A percentile compares a stretch with the other conserved stretches of the same genome.
phyloP scores from a whole-genome alignment of 2,113 vertebrate genomes.

The Channa maculata region DNA sequence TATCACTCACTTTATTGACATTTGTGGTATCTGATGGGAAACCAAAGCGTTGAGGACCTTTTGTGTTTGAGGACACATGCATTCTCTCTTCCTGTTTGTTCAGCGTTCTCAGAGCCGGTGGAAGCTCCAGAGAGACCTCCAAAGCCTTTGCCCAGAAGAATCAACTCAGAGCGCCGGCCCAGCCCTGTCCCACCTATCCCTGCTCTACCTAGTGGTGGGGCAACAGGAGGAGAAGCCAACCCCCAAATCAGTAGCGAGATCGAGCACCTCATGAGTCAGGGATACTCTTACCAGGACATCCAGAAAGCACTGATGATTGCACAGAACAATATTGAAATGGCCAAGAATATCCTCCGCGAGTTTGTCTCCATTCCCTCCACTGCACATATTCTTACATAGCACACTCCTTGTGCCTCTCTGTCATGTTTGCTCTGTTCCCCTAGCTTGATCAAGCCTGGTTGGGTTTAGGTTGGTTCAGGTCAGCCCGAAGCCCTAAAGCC shows the following conservation, averaged over 20 bases:
- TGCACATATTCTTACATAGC: conserved; percentile 95
- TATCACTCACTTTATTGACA: neutral
- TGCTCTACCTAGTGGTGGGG: conserved; percentile 10
- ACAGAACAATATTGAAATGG: conserved; percentile 99
- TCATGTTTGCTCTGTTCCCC: conserved; percentile 51
- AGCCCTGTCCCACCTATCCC: conserved; percentile 84
- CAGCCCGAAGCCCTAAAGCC: conserved; percentile 52
- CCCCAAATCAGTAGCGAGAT: conserved; percentile 95
- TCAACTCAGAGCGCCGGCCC: conserved; percentile 91
- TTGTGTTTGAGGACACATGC: neutral
- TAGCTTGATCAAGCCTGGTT: conserved; percentile 56
- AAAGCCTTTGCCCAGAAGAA: conserved; percentile 92
- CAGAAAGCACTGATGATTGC: conserved; percentile 98
- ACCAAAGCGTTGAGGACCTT: neutral
- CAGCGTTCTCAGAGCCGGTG: conserved; percentile 85
- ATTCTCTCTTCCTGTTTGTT: neutral
- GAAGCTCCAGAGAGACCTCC: conserved; percentile 95
- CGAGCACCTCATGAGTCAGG: conserved; percentile 94
- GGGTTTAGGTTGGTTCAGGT: conserved; percentile 55
- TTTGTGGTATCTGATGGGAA: neutral
- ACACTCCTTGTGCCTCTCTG: conserved; percentile 31
- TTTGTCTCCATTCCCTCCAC: conserved; percentile 95
- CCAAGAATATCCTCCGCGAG: conserved; percentile 97
- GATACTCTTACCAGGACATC: conserved; percentile 98
- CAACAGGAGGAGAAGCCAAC: conserved; percentile 70